Conservation (phyloP, 1,140 invertebrate genomes). For the Heliconius nattereri region DNA sequence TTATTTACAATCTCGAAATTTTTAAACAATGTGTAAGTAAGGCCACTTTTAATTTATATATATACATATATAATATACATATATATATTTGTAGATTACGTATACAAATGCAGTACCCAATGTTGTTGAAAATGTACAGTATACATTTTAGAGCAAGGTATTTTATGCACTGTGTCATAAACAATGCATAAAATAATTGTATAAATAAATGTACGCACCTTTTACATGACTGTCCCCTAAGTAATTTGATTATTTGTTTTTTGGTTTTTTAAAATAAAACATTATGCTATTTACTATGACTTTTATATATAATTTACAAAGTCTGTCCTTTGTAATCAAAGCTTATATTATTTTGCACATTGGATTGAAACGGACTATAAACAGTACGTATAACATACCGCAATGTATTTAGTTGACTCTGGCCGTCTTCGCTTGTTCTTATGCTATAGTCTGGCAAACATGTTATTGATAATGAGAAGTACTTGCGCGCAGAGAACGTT, state of each 20-base stretch:
- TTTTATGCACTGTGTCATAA: neutral
- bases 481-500: too few species aligned
- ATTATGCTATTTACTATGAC: neutral
- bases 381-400: conserved; percentile 7
- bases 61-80: neutral
- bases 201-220: neutral
- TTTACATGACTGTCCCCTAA: neutral
- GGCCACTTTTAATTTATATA: neutral
- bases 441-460: neutral
- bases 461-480: too few species aligned
- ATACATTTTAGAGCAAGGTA: neutral
- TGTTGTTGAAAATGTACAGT: neutral
- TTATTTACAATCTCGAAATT: neutral
- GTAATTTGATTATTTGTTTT: neutral
- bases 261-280: neutral
- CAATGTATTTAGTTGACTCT: conserved; percentile 41
- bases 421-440: conserved; percentile 65
- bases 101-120: neutral
- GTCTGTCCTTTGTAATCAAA: neutral
- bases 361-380: conserved; percentile 12
- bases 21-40: neutral
- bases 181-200: neutral
- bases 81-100: neutral
- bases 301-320: neutral
- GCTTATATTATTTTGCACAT: conserved; percentile 11